Percentiles rank a stretch among this genome's conserved stretches.
Conservation (phyloP, 2,888 invertebrate species). For the Pocota personata region DNA sequence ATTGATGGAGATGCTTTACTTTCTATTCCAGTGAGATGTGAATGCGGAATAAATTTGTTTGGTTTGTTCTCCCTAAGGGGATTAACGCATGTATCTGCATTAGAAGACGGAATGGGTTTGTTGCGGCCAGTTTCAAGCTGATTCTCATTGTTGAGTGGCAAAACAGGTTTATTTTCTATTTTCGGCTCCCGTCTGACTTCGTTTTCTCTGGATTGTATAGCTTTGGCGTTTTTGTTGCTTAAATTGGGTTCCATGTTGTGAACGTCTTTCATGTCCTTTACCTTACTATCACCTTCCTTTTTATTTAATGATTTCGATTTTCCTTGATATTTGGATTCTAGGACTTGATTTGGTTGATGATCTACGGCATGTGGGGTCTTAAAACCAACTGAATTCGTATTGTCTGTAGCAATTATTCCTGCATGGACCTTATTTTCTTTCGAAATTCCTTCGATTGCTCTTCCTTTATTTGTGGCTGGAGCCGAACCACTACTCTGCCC, state of each 20-base stretch:
- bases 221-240: neutral
- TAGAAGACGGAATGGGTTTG: neutral
- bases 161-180: neutral
- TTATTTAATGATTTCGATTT: neutral
- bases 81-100: neutral
- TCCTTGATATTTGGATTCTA: neutral
- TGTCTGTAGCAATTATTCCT: neutral
- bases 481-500: neutral
- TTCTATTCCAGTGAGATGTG: neutral
- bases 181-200: neutral
- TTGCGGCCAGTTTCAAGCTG: neutral
- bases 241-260: neutral
- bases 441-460: neutral
- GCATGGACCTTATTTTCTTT: slow-evolving; percentile 11
- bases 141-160: neutral
- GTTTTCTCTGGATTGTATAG: neutral
- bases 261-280: neutral
- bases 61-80: neutral
- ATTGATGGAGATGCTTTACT: neutral
- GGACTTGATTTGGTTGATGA: neutral
- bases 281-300: neutral
- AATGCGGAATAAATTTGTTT: neutral
- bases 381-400: neutral
- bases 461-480: neutral
- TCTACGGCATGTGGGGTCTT: neutral